These are phyloP conservation scores for Lagorchestes hirsutus DNA, from an alignment of 2,797 vertebrate genomes.

Conservation along the genomic window DNA sequence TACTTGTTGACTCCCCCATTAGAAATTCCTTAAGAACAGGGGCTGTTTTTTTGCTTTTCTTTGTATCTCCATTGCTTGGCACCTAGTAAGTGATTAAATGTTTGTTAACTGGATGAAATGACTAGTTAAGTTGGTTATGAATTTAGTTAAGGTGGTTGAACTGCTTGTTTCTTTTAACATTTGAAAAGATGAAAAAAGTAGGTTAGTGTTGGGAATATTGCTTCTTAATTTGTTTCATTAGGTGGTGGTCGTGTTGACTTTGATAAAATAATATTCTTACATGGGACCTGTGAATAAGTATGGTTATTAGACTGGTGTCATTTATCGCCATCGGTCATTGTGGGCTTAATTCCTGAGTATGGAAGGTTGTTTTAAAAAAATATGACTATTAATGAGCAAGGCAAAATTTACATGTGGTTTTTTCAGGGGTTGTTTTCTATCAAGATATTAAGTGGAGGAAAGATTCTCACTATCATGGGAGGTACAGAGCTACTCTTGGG, in stretches of 20 bases:
- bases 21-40: neutral
- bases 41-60: neutral
- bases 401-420: neutral
- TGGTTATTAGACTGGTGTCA: conserved; percentile 24
- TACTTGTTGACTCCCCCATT: neutral
- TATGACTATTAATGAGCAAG: conserved; percentile 1
- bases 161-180: neutral
- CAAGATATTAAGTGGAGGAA: neutral
- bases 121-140: neutral
- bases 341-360: conserved; percentile 8
- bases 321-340: conserved; percentile 19
- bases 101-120: neutral
- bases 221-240: conserved; percentile 1
- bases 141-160: neutral
- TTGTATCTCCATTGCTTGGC: neutral
- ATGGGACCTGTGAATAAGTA: conserved; percentile 51
- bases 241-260: conserved; percentile 50
- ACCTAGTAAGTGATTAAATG: neutral
- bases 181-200: neutral
- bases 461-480: neutral
- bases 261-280: conserved; percentile 60
- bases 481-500: neutral
- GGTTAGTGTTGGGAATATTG: neutral
- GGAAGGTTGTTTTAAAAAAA: conserved; percentile 23
- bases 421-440: conserved; percentile 26